Base-by-base conservation (phyloP, 2,888 invertebrate species). In the Philereme transversata region DNA sequence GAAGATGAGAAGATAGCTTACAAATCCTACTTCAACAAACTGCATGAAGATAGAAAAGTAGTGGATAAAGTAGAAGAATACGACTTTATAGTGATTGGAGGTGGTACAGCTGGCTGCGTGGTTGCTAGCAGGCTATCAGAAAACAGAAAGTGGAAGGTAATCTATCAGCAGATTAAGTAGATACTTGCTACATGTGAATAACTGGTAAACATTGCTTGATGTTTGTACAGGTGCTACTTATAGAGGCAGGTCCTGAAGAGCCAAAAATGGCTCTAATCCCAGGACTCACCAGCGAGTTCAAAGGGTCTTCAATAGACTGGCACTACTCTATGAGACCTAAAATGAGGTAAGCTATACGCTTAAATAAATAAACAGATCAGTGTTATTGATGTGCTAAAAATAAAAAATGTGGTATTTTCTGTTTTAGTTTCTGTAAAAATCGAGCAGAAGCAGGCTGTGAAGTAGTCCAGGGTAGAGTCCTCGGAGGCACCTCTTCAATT, bases 41-140 rank as follows among this genome's bases (percentile, higher is more conserved):
- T 65, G 40, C 51, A 61, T n/a, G 67, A 69, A 10, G 57, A 62
- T 2, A 57, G 63, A 40, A 57, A 47, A n/a, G 63, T 68, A 51
- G 51, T 64, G 36, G 65, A 68, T 0, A 65, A 50, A 0, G 66
- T 68, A 4, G 64, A 68, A 4, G 82, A 83, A 43, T 91, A 84
- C 66, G 91, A 91, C 65, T 91, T 91, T 62, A 80, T 91, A 22
- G 78, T 91, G 4, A 78, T 91, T 0, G 91, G 91, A 0, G 91
- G 90, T 3, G 91, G 91, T 0, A 91, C 91, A 0, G 91, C 92
- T 0, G 91, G 91, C 5, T 88, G 90, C 54, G 91, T 90, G 11
- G 66, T 91, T 1, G 90, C 91, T 2, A 91, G 91, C 68, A 76
- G 92, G 34, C 70, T 91, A 6, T 89, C 91, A 0, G 91, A 91